Conservation (phyloP, 1,140 invertebrate genomes). For the Grapholita molesta region DNA sequence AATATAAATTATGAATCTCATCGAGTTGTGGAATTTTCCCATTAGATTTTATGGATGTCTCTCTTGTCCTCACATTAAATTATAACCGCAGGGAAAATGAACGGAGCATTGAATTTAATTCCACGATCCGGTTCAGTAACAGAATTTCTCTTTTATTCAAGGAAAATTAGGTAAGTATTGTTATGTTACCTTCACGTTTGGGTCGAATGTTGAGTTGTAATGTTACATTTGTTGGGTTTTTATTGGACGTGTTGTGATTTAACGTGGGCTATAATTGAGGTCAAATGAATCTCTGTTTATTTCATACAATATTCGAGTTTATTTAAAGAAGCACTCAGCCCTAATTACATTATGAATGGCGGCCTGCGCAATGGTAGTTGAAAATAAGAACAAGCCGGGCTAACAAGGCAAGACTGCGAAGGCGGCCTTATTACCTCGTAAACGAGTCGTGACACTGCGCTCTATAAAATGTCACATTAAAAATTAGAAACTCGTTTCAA, state of each 20-base stretch:
- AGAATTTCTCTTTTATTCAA: conserved; percentile 22
- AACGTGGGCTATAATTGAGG: conserved; percentile 11
- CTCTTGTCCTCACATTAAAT: conserved; percentile 69
- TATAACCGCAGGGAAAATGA: conserved; percentile 57
- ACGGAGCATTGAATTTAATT: conserved; percentile 60
- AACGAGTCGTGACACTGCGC: conserved; percentile 1
- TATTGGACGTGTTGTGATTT: conserved; percentile 16
- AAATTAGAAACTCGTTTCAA: neutral
- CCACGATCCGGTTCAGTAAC: conserved; percentile 26
- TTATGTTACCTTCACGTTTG: neutral
- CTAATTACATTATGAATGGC: conserved; percentile 50
- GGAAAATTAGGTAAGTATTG: conserved; percentile 20
- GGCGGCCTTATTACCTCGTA: conserved; percentile 6
- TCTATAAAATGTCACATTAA: neutral
- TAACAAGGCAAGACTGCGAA: conserved; percentile 5
- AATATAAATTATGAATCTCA: conserved; percentile 63
- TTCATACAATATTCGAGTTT: conserved; percentile 46
- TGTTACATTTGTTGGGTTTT: neutral
- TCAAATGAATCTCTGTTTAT: conserved; percentile 34
- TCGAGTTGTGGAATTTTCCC: conserved; percentile 55
- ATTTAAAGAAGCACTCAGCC: conserved; percentile 50
- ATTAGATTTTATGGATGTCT: conserved; percentile 71
- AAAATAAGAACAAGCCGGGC: conserved; percentile 12
- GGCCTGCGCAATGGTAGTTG: neutral
- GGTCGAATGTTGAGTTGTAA: neutral